These are phyloP conservation scores for Rhodeus uyekii DNA, from an alignment of 2,797 vertebrate species.

Conservation along the genomic window DNA sequence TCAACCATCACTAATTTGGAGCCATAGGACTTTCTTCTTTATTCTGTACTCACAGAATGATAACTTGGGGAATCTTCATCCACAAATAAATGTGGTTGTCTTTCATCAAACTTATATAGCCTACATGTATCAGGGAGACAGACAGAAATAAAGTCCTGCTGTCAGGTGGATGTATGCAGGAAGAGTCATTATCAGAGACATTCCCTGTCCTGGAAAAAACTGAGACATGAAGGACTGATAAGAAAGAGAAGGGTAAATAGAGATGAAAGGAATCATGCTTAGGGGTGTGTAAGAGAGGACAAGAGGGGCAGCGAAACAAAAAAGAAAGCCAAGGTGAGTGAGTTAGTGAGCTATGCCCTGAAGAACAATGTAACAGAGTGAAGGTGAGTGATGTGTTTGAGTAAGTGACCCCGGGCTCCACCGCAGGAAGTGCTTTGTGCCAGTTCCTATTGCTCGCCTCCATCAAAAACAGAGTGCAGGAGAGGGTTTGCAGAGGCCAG, in stretches of 20 bases:
- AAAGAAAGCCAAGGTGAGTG: constrained; percentile 15
- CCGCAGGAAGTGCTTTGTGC: constrained; percentile 2
- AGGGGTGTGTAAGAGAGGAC: not conserved
- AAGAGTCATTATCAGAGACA: constrained; percentile 22
- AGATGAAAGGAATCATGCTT: constrained; percentile 20
- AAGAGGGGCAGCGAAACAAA: constrained; percentile 13
- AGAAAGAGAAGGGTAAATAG: constrained; percentile 4
- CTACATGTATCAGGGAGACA: not conserved
- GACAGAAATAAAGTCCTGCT: constrained; percentile 20
- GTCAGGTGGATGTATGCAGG: not conserved
- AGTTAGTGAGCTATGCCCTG: not conserved
- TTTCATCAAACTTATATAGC: not conserved
- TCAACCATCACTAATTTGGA: not conserved
- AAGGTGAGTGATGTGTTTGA: not conserved
- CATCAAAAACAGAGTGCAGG: not conserved
- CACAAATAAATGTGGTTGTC: not conserved
- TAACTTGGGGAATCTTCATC: too few species aligned
- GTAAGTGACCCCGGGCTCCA: not conserved
- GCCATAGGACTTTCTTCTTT: not conserved
- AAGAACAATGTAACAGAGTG: constrained; percentile 6
- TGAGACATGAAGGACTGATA: constrained; percentile 37
- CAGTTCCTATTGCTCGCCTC: not conserved
- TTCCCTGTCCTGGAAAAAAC: constrained; percentile 23
- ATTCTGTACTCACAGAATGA: not conserved
- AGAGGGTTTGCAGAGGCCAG: not conserved